Conservation (phyloP, 2,797 vertebrate genomes). For the Melanotaenia boesemani region DNA sequence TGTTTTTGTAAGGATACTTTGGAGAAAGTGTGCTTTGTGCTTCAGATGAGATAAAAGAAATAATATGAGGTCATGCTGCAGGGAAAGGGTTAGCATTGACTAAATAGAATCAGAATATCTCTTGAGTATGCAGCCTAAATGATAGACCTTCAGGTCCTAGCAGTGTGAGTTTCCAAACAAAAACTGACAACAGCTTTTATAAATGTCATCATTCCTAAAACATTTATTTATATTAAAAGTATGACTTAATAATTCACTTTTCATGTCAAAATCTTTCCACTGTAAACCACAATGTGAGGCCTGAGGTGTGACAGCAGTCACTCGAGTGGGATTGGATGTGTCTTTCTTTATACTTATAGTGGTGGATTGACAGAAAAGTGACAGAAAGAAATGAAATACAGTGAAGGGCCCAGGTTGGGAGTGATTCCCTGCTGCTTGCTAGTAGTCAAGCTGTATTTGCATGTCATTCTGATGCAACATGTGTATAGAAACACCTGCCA, state of each 20-base stretch:
- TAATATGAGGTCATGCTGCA: neutral
- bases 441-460: too few species aligned
- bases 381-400: neutral
- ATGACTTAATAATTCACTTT: neutral
- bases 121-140: neutral
- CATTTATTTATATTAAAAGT: neutral
- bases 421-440: neutral
- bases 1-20: neutral
- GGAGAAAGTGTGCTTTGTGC: neutral
- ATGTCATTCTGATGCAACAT: too few species aligned
- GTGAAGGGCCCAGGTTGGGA: neutral
- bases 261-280: too few species aligned
- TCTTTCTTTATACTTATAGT: too few species aligned
- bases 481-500: too few species aligned
- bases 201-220: neutral
- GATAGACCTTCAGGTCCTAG: neutral
- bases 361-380: neutral
- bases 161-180: neutral
- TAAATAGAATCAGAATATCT: neutral
- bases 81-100: neutral
- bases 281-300: neutral
- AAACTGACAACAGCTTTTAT: neutral
- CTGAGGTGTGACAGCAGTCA: neutral
- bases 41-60: constrained; percentile 6
- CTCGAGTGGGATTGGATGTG: neutral